Conservation (phyloP, 2,113 vertebrate species). For the Hassar affinis region DNA sequence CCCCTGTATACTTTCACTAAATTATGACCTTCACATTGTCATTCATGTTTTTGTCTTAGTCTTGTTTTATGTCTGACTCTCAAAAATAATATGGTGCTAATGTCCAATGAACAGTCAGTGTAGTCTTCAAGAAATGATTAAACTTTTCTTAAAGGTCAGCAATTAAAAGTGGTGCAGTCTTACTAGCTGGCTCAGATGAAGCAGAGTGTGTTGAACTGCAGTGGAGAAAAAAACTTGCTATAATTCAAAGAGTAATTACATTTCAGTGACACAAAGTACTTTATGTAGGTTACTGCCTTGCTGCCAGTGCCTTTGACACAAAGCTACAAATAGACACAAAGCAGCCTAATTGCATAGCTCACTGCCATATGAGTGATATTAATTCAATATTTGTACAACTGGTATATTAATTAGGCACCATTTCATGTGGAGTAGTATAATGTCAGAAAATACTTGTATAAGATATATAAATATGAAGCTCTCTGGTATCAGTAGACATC, state of each 20-base stretch:
- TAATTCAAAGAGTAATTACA: constrained; percentile 45
- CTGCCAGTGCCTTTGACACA: constrained; percentile 39
- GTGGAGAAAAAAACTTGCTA: constrained; percentile 20
- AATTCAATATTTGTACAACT: not conserved
- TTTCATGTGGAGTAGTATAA: constrained; percentile 11
- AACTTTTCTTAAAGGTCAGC: constrained; percentile 48
- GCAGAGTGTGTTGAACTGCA: constrained; percentile 26
- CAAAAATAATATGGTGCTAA: constrained; percentile 22
- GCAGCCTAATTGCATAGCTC: constrained; percentile 30
- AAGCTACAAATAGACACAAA: constrained; percentile 31
- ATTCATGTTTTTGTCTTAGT: not conserved
- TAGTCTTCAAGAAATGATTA: constrained; percentile 29
- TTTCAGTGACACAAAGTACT: constrained; percentile 40
- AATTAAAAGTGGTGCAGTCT: constrained; percentile 43
- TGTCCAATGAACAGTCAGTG: constrained; percentile 22
- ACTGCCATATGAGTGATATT: not conserved
- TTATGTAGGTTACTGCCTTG: constrained; percentile 36
- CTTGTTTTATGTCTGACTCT: constrained; percentile 1
- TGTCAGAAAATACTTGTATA: constrained; percentile 4
- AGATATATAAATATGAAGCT: constrained; percentile 31
- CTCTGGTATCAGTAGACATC: constrained; percentile 17
- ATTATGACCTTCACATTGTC: not conserved
- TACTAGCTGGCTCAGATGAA: constrained; percentile 16
- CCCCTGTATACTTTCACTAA: not conserved
- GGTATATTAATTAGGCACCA: not conserved